Percentiles rank a stretch among this genome's conserved stretches.
phyloP scores from a whole-genome alignment of 2,888 invertebrate species.

The Amiota mariae region DNA sequence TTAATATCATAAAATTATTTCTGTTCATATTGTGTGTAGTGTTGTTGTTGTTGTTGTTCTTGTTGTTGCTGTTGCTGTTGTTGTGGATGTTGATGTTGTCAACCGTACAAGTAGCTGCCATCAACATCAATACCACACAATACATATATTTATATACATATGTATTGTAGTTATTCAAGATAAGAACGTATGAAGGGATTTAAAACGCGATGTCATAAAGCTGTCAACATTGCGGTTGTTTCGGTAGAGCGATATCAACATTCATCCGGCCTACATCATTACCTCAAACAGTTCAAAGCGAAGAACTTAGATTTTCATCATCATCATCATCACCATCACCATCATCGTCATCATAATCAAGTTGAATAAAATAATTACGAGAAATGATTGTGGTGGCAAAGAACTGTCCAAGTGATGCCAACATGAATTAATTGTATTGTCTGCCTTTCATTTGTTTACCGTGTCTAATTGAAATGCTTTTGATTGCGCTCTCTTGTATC shows the following conservation, averaged over 20 bases:
- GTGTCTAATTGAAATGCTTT: not conserved
- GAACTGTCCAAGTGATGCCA: slow-evolving; percentile 37
- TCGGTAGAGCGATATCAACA: not conserved
- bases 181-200: not conserved
- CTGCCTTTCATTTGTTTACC: slow-evolving; percentile 29
- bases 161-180: not conserved
- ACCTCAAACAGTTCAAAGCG: not conserved
- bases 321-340: slow-evolving; percentile 16
- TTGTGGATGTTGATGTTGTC: not conserved
- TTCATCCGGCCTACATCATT: not conserved
- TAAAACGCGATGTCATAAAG: not conserved
- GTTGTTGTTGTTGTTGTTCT: not conserved
- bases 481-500: slow-evolving; percentile 30
- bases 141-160: not conserved
- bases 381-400: slow-evolving; percentile 14
- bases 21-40: slow-evolving; percentile 29
- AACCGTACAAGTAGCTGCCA: not conserved
- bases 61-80: not conserved
- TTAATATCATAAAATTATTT: slow-evolving; percentile 52
- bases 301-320: not conserved
- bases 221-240: not conserved
- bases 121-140: not conserved
- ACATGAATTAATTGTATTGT: slow-evolving; percentile 57
- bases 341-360: slow-evolving; percentile 16
- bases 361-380: slow-evolving; percentile 18